Percentiles rank a stretch among this genome's conserved stretches.
These are phyloP conservation scores for Megaceryle torquata DNA, from an alignment of 2,113 vertebrate genomes.

Conservation along the genomic window DNA sequence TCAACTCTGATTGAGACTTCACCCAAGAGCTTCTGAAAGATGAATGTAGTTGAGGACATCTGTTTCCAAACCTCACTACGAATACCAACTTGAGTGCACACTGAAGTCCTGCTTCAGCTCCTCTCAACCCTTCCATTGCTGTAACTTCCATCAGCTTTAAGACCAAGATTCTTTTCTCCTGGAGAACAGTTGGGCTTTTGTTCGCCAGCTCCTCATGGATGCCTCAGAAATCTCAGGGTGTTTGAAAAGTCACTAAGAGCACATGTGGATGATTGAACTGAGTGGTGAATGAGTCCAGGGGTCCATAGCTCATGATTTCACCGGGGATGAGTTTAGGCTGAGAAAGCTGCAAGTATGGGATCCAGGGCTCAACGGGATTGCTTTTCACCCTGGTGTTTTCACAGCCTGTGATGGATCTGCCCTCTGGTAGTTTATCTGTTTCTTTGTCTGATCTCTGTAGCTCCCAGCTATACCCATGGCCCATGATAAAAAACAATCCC, in stretches of 20 bases:
- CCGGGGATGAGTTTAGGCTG: neutral
- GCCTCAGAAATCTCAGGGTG: neutral
- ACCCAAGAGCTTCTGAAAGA: neutral
- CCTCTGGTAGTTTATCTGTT: neutral
- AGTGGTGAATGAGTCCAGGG: neutral
- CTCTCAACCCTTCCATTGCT: neutral
- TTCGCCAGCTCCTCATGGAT: neutral
- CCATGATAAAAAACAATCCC: neutral
- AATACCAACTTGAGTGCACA: neutral
- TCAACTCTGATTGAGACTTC: neutral
- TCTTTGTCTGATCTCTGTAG: neutral
- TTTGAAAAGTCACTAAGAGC: neutral
- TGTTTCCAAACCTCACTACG: neutral
- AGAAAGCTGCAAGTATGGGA: neutral
- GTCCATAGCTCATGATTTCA: neutral
- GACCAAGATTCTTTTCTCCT: neutral
- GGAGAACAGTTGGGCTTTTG: neutral
- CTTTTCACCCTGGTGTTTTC: neutral
- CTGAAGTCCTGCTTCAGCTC: neutral
- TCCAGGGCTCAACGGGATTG: neutral
- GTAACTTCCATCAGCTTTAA: neutral
- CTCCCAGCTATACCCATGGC: neutral
- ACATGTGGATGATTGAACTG: neutral
- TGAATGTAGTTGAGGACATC: rapidly evolving
- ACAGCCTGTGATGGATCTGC: neutral